Conservation (phyloP, 2,113 vertebrate species). For the Acanthochromis polyacanthus region DNA sequence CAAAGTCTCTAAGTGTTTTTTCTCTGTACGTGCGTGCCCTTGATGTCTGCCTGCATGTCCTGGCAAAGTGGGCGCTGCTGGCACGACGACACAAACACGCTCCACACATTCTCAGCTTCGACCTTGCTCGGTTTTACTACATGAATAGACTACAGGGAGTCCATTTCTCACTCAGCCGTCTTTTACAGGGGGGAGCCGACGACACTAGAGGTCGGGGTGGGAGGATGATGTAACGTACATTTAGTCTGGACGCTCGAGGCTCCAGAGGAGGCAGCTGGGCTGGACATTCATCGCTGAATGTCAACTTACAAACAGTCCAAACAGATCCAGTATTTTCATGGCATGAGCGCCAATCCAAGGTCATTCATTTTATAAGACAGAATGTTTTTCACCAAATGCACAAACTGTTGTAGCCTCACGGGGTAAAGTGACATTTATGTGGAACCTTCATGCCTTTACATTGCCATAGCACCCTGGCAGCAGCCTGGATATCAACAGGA, state of each 20-base stretch:
- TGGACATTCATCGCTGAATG: neutral
- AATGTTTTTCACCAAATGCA: too few species aligned
- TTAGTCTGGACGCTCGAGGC: conserved; percentile 30
- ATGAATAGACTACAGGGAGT: conserved; percentile 36
- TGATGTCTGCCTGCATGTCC: conserved; percentile 45
- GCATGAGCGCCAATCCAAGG: too few species aligned
- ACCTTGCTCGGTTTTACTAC: conserved; percentile 47
- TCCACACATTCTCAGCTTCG: conserved; percentile 44
- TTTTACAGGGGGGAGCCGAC: neutral
- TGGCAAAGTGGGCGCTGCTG: conserved; percentile 22
- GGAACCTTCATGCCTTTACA: too few species aligned
- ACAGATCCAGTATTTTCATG: too few species aligned
- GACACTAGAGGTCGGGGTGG: neutral
- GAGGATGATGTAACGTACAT: neutral
- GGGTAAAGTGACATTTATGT: too few species aligned
- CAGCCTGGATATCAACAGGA: too few species aligned
- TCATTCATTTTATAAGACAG: too few species aligned
- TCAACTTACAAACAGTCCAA: neutral
- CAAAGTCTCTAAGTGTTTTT: conserved; percentile 38
- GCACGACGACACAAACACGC: conserved; percentile 24
- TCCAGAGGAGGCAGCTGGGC: neutral
- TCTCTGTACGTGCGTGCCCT: conserved; percentile 46
- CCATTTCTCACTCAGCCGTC: neutral
- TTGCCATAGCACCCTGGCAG: too few species aligned
- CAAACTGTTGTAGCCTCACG: too few species aligned